phyloP scores from a whole-genome alignment of 2,888 invertebrate genomes.

The Himalopsyche kuldschensis region DNA sequence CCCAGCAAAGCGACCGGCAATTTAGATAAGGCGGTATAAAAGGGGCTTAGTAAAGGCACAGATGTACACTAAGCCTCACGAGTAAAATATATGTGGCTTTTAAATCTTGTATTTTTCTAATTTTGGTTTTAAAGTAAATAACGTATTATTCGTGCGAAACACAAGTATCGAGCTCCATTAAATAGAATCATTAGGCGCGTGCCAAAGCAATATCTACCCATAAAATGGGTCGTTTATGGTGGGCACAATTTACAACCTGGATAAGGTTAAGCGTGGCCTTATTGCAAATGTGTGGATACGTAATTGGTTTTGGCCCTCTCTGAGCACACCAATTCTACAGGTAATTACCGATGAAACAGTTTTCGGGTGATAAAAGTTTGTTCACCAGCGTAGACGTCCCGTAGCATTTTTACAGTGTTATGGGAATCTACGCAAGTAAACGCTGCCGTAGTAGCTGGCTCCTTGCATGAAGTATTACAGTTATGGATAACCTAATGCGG shows the following conservation, averaged over 20 bases:
- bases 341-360: not conserved
- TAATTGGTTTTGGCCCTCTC: not conserved
- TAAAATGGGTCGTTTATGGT: not conserved
- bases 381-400: not conserved
- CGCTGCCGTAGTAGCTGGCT: not conserved
- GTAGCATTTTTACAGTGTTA: not conserved
- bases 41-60: too few species aligned
- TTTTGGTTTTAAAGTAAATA: too few species aligned
- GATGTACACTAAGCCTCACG: too few species aligned
- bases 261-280: not conserved
- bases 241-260: not conserved
- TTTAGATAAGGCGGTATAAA: too few species aligned
- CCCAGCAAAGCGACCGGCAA: too few species aligned
- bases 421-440: not conserved
- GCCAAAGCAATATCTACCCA: not conserved
- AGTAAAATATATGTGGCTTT: too few species aligned
- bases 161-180: too few species aligned
- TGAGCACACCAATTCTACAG: not conserved
- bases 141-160: too few species aligned
- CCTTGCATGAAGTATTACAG: not conserved
- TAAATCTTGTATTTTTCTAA: too few species aligned
- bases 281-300: not conserved
- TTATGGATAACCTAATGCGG: not conserved
- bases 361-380: not conserved
- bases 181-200: not conserved